Base-by-base conservation (phyloP, 2,888 invertebrate species). In the Lamellibrachia satsuma region DNA sequence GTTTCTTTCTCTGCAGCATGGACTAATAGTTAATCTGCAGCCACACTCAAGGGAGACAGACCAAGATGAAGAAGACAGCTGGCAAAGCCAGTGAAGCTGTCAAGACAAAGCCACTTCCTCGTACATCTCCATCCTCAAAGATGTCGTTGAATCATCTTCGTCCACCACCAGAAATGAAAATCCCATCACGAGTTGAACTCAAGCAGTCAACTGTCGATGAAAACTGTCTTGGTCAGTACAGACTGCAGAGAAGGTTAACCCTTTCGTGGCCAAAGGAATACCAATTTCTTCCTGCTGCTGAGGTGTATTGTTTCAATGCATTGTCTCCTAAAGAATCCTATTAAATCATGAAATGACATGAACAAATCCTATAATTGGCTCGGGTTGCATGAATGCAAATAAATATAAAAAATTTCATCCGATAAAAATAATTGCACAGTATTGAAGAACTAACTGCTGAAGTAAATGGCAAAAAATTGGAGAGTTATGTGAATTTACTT, bases 161-260 rank as follows among this genome's bases (percentile, higher is more conserved):
- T 22, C 91, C 52, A 52, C 93, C 93, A 93, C 94, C 22, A 92
- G 93, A 95, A 90, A 94, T 95, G 93, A 93, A 94, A 52, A 93
- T 95, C n/a, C 95, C 95, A 52, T 93, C 94, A 7, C 93, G 94
- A 51, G 93, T 95, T 52, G 94, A 94, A 91, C 93, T 95, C 22
- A 94, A 93, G 91, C 92, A 91, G 60, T 95, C 95, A 0, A 93
- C 92, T 52, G 95, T 95, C 11, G 95, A 94, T 90, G 92, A 94
- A 52, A 93, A 93, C 52, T 93, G 93, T 90, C 93, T 94, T 91
- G 95, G 95, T 95, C 93, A 90, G 94, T 91, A 22, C 60, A 92
- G 51, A 75, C 11, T 22, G 3, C 39, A 7, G 2, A 9, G 39
- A 9, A 11, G 7, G 52, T 92, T 91, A 91, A n/a, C 7, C 39